Percentiles rank a stretch among this genome's conserved stretches.
phyloP scores from a whole-genome alignment of 2,113 vertebrate species.

The Phyllopteryx taeniolatus region DNA sequence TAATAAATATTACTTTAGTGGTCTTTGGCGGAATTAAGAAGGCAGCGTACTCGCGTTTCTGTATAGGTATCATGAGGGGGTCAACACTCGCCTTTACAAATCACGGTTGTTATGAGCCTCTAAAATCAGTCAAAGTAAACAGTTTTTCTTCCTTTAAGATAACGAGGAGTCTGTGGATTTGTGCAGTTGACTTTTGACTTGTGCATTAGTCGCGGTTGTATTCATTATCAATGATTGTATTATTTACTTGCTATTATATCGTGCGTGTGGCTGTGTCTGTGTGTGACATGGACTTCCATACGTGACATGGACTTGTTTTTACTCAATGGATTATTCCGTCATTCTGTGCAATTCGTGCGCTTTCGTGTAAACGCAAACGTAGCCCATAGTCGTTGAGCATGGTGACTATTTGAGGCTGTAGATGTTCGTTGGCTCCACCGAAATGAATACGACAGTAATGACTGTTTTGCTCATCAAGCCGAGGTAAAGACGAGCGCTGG shows the following conservation, averaged over 20 bases:
- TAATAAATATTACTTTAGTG: neutral
- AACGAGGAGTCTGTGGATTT: neutral
- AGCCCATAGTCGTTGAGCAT: slow-evolving; percentile 4
- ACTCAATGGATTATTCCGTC: neutral
- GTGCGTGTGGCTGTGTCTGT: too few relatives aligned
- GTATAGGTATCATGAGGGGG: neutral
- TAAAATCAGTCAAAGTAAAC: neutral
- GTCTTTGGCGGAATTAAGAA: neutral
- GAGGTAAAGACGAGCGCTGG: slow-evolving; percentile 20
- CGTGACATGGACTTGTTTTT: neutral
- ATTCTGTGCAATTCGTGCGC: neutral
- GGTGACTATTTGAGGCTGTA: neutral
- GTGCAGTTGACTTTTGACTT: neutral
- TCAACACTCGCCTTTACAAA: neutral
- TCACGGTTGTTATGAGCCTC: neutral
- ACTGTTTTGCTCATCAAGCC: slow-evolving; percentile 18
- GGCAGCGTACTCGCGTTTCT: neutral
- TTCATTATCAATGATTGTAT: too few relatives aligned
- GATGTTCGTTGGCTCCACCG: slow-evolving; percentile 24
- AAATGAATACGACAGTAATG: slow-evolving; percentile 37
- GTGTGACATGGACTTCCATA: too few relatives aligned
- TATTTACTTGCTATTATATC: neutral
- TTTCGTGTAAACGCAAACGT: neutral
- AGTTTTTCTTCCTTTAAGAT: neutral
- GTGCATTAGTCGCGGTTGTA: too few relatives aligned